Conservation (phyloP, 2,888 invertebrate genomes). For the Leptinotarsa juncta region DNA sequence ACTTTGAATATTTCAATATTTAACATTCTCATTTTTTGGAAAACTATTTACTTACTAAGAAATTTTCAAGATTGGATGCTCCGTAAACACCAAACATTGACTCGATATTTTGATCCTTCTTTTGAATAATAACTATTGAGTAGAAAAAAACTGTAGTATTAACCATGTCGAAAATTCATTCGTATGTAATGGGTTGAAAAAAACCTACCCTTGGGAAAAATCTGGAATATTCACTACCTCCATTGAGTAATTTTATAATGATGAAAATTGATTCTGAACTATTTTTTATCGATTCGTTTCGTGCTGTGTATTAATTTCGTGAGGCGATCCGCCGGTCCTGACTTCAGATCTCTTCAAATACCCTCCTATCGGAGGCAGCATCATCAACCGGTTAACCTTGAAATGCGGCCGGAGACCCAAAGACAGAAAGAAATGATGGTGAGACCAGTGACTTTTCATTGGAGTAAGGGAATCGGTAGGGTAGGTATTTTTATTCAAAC, state of each 20-base stretch:
- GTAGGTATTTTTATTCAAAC: not conserved
- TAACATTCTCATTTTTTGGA: too few relatives aligned
- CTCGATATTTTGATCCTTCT: too few relatives aligned
- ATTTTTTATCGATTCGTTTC: not conserved
- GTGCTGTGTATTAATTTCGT: not conserved
- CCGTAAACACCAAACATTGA: too few relatives aligned
- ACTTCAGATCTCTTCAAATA: conserved; percentile 16
- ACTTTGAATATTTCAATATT: too few relatives aligned
- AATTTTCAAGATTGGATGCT: too few relatives aligned
- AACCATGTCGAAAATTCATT: too few relatives aligned
- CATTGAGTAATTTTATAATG: not conserved
- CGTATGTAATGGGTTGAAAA: too few relatives aligned
- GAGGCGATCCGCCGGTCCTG: conserved; percentile 19
- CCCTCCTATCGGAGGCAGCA: conserved; percentile 36
- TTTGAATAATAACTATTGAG: too few relatives aligned
- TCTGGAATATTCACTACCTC: not conserved
- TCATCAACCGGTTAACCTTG: conserved; percentile 49
- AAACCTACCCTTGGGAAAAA: too few relatives aligned
- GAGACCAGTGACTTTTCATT: conserved; percentile 30
- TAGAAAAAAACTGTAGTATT: too few relatives aligned
- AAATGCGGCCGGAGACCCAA: conserved; percentile 61
- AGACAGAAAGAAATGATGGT: conserved; percentile 41
- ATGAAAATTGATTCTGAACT: not conserved
- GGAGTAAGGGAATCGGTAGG: conserved; percentile 2
- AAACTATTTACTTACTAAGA: too few relatives aligned